Conservation (phyloP, 2,888 invertebrate species). For the Agriotes lineatus region DNA sequence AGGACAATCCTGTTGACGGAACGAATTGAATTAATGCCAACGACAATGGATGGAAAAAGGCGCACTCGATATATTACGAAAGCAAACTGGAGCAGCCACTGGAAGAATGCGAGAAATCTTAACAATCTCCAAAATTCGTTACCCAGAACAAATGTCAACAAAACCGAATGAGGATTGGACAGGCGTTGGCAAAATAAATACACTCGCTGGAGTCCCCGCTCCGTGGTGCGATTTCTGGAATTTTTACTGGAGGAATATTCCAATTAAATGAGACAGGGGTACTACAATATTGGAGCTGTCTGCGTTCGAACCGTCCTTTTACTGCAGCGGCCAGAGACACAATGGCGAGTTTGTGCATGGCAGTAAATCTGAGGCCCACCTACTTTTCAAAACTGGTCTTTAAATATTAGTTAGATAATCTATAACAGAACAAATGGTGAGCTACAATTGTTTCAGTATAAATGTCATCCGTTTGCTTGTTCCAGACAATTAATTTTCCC, state of each 20-base stretch:
- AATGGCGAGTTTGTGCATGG: too few relatives aligned
- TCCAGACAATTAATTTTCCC: not conserved
- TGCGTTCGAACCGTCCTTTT: too few relatives aligned
- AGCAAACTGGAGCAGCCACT: not conserved
- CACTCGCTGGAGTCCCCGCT: conserved; percentile 1
- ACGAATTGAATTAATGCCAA: too few relatives aligned
- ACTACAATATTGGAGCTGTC: not conserved
- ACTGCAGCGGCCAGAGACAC: too few relatives aligned
- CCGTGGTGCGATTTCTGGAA: conserved; percentile 5
- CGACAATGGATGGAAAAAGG: too few relatives aligned
- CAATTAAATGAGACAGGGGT: conserved; percentile 6
- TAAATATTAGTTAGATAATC: too few relatives aligned
- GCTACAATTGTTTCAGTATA: too few relatives aligned
- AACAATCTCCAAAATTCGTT: conserved; percentile 10
- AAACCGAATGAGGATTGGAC: conserved; percentile 7
- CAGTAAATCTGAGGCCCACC: too few relatives aligned
- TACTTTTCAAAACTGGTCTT: too few relatives aligned
- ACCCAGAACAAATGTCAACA: conserved; percentile 12
- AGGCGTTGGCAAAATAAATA: not conserved
- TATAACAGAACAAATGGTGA: too few relatives aligned
- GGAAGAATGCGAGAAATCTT: conserved; percentile 7
- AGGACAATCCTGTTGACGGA: too few relatives aligned
- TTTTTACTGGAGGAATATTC: not conserved
- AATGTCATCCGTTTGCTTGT: not conserved
- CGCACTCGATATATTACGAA: not conserved